Conservation (phyloP, 1,140 invertebrate genomes). For the Brachionus asplanchnoidis region DNA sequence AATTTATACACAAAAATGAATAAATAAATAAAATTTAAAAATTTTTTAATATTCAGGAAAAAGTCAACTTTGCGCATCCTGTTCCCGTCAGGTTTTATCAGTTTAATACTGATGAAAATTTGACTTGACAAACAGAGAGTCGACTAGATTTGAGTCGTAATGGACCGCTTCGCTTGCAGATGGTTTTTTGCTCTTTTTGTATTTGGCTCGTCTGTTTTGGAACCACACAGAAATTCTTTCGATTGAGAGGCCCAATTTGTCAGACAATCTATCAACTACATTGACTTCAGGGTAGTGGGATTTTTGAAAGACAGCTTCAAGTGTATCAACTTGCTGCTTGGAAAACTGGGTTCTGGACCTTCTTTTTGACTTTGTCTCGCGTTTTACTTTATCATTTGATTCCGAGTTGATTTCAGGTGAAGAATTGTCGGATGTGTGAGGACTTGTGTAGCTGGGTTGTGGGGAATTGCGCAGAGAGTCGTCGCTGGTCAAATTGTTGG, state of each 20-base stretch:
- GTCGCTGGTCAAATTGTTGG: neutral
- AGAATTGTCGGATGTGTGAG: neutral
- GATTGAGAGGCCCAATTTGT: neutral
- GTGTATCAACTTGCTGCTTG: constrained; percentile 18
- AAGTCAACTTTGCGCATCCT: neutral
- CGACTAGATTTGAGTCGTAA: neutral
- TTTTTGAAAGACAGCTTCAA: constrained; percentile 33
- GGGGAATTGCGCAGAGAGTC: neutral
- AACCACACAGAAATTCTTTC: constrained; percentile 38
- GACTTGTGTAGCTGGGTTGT: neutral
- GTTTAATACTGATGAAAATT: neutral
- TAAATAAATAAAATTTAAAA: neutral
- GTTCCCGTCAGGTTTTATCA: neutral
- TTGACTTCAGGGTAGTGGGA: constrained; percentile 38
- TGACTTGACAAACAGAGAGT: neutral
- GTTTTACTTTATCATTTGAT: neutral
- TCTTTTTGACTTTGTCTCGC: neutral
- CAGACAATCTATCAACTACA: constrained; percentile 36
- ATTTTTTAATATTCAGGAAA: neutral
- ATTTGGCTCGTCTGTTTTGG: constrained; percentile 38
- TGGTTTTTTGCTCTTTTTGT: constrained; percentile 38
- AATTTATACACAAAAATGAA: neutral
- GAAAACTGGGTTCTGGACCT: constrained; percentile 16
- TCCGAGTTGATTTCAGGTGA: neutral
- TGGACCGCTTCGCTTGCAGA: neutral